Conservation (phyloP, 2,113 vertebrate genomes). For the Hucho hucho region DNA sequence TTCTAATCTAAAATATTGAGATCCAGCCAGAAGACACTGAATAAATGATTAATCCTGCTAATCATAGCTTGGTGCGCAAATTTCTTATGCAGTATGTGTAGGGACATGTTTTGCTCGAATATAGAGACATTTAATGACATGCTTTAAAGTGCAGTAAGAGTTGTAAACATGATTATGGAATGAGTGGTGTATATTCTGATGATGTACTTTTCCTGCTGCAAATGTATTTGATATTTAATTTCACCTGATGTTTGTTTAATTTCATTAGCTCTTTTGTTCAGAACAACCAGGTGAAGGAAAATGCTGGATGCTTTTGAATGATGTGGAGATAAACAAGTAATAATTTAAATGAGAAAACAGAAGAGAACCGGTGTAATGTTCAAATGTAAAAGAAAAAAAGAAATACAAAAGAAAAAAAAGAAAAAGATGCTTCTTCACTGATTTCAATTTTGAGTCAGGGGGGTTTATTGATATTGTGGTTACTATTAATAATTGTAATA, state of each 20-base stretch:
- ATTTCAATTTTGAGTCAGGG: conserved; percentile 79
- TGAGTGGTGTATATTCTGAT: conserved; percentile 67
- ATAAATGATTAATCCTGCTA: conserved; percentile 84
- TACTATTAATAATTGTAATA: conserved; percentile 76
- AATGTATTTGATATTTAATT: conserved; percentile 52
- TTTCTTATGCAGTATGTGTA: conserved; percentile 84
- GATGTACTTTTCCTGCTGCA: conserved; percentile 71
- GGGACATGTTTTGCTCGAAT: conserved; percentile 77
- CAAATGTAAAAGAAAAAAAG: conserved; percentile 75
- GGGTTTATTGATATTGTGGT: conserved; percentile 83
- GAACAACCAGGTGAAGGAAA: conserved; percentile 89
- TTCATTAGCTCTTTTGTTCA: conserved; percentile 70
- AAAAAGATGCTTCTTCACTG: conserved; percentile 80
- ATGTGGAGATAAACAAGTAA: conserved; percentile 83
- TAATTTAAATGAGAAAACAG: conserved; percentile 68
- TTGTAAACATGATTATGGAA: conserved; percentile 61
- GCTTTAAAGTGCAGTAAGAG: conserved; percentile 46
- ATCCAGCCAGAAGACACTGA: conserved; percentile 95
- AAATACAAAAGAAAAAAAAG: conserved; percentile 69
- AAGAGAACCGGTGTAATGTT: conserved; percentile 77
- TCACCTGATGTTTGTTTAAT: conserved; percentile 60
- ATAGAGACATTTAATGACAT: conserved; percentile 73
- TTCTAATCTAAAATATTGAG: conserved; percentile 85
- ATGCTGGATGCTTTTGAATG: conserved; percentile 89
- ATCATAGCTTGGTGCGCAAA: conserved; percentile 67